A percentile compares a stretch with the other conserved stretches of the same genome.
These are phyloP conservation scores for Apodemia mormo DNA, from an alignment of 2,888 invertebrate species.

Conservation along the genomic window DNA sequence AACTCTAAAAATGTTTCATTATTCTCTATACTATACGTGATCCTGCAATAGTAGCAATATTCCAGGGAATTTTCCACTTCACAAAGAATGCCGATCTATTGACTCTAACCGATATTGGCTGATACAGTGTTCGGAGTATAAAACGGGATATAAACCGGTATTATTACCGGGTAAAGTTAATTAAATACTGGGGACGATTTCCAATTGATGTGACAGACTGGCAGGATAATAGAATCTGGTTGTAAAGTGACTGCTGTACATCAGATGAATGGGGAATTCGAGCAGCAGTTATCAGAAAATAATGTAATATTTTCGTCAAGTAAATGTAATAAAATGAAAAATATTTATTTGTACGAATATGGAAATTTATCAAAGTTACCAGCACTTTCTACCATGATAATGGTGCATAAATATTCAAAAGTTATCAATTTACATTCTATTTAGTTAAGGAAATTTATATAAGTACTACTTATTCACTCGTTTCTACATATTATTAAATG, in stretches of 20 bases:
- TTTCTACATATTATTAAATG: too few species aligned
- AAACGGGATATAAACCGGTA: conserved; percentile 6
- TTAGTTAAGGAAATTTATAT: too few species aligned
- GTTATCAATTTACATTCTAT: too few species aligned
- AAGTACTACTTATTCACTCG: too few species aligned
- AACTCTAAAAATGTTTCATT: conserved; percentile 8
- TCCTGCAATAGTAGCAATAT: conserved; percentile 2
- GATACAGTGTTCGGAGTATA: conserved; percentile 3
- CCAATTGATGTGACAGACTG: not conserved
- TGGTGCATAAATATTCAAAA: too few species aligned
- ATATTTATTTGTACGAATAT: too few species aligned
- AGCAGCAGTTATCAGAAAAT: not conserved
- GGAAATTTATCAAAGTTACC: too few species aligned
- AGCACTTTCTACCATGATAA: too few species aligned
- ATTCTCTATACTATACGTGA: not conserved
- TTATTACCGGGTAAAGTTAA: conserved; percentile 3
- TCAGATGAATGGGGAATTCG: not conserved
- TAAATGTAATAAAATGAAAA: too few species aligned
- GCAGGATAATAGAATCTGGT: conserved; percentile 5
- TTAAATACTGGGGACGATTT: conserved; percentile 7
- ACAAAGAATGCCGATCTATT: conserved; percentile 6
- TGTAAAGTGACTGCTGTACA: not conserved
- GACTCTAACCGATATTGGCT: conserved; percentile 5
- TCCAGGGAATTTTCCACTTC: not conserved
- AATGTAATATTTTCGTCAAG: too few species aligned